phyloP scores from a whole-genome alignment of 2,888 invertebrate species.

The Cataglyphis albicans region DNA sequence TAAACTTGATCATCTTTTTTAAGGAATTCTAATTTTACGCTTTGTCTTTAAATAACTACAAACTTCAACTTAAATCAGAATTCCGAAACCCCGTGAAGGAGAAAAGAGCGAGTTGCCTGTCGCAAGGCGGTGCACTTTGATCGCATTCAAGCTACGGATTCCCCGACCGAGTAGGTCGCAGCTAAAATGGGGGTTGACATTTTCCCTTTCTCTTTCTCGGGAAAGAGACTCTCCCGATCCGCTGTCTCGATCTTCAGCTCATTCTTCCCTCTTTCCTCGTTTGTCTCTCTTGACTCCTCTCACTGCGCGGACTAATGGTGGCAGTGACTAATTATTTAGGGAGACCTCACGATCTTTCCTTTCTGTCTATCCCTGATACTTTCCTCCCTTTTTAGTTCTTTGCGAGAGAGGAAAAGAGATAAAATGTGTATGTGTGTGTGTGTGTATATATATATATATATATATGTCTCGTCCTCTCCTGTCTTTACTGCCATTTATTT shows the following conservation, averaged over 20 bases:
- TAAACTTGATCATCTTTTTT: slow-evolving; percentile 1
- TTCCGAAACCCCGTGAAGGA: slow-evolving; percentile 30
- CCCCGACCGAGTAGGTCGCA: slow-evolving; percentile 71
- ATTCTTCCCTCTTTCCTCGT: slow-evolving; percentile 47
- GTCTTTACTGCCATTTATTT: slow-evolving; percentile 79
- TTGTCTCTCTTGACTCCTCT: slow-evolving; percentile 13
- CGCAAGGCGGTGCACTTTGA: slow-evolving; percentile 72
- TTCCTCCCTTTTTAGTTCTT: slow-evolving; percentile 44
- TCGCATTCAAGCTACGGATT: slow-evolving; percentile 68
- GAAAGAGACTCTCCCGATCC: slow-evolving; percentile 24
- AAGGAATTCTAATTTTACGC: slow-evolving; percentile 39
- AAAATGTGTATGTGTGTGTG: not conserved
- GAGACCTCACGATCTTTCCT: slow-evolving; percentile 72
- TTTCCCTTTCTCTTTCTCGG: slow-evolving; percentile 57
- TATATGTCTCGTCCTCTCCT: slow-evolving; percentile 44
- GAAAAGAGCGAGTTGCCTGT: slow-evolving; percentile 39
- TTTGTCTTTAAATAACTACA: slow-evolving; percentile 45
- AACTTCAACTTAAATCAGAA: slow-evolving; percentile 34
- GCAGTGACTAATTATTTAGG: slow-evolving; percentile 85
- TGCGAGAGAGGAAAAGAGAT: slow-evolving; percentile 7
- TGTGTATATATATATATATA: too few relatives aligned
- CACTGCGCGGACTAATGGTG: slow-evolving; percentile 74
- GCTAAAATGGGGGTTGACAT: slow-evolving; percentile 70
- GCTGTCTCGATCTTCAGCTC: slow-evolving; percentile 26
- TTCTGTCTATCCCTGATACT: slow-evolving; percentile 57